Evolutionary conservation across 2,888 invertebrate species (phyloP).

Genomic region (Tetanocera ferruginea): DNA sequence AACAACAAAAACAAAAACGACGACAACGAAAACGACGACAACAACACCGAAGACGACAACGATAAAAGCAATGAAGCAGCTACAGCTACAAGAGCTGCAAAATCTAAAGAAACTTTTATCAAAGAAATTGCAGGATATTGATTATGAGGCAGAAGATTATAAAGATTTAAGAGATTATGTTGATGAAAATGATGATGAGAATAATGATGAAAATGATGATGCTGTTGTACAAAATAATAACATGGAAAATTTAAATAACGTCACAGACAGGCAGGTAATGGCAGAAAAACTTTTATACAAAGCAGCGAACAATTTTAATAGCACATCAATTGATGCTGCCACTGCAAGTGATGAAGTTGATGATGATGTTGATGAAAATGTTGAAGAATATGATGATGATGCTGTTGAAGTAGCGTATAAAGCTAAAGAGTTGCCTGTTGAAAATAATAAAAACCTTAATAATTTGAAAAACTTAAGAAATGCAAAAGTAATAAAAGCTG

Average conservation of each 20-base stretch:
- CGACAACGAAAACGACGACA: conserved; percentile 9
- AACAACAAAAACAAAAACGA: background rate
- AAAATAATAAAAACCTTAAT: conserved; percentile 6
- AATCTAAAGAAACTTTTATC: conserved; percentile 35
- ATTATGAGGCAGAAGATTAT: conserved; percentile 33
- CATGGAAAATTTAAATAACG: background rate
- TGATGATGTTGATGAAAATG: background rate
- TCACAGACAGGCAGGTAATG: background rate
- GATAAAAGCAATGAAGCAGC: conserved; percentile 4
- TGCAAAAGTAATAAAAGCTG: conserved; percentile 3
- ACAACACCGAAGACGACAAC: conserved; percentile 39
- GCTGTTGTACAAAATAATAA: background rate
- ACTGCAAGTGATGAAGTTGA: background rate
- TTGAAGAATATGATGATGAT: background rate
- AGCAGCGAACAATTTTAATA: background rate
- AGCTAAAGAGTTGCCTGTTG: background rate
- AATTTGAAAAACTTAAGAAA: conserved; percentile 9
- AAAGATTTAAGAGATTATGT: conserved; percentile 32
- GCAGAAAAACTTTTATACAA: conserved; percentile 13
- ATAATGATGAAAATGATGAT: background rate
- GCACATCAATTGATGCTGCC: conserved; percentile 6
- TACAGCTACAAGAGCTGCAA: conserved; percentile 40
- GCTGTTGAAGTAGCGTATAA: background rate
- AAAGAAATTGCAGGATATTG: conserved; percentile 37
- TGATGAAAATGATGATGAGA: conserved; percentile 11